Base-by-base conservation (phyloP, 2,113 vertebrate species). In the Cricetomys ansorgei region DNA sequence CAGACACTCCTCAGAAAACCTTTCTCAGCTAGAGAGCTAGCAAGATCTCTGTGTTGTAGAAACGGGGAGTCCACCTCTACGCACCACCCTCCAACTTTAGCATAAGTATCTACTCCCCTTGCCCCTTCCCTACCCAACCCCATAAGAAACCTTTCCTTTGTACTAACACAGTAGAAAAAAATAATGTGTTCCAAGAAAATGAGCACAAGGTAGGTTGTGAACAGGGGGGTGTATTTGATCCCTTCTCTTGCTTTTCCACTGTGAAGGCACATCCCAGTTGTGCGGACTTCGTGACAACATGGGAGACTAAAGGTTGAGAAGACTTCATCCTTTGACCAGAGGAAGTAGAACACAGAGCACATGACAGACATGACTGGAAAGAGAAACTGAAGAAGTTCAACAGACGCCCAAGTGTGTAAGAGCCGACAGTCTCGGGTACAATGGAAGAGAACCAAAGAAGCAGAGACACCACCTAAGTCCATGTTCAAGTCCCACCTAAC, bases 151-250 rank as follows among this genome's bases (percentile, higher is more conserved):
- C n/a, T 34, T 43, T 37, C 57, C 29, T 80, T 64, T 45, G 31
- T 72, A 70, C 34, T 85, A 31, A 67, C 50, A 45, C 91, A 85
- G 29, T 16, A 0, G 59, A 11, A 37, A 57, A 84, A 21, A 92
- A 27, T 17, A 88, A 27, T 15, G 57, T 43, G 37, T 29, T 23
- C 2, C 53, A 25, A 81, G 79, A 81, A 81, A 81, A 81, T 59
- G 27, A 40, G 53, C 37, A 81, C 43, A 23, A 23, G 9, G 62
- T 48, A 23, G 34, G 34, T 29, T 65, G 12, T 9, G 17, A 57
- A 31, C n/a, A 15, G 5, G 10, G 3, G 27, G 4, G 3, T 2
- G 1, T 2, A 1, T 45, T 70, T 43, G 13, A 8, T 48, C n/a
- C 53, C 76, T 93, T 55, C 75, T 93, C 50, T 86, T 83, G 53